Evolutionary conservation across 2,888 invertebrate genomes (phyloP), one percentile per base, ranked within the genome.

Genomic region (Bellardia bayeri): DNA sequence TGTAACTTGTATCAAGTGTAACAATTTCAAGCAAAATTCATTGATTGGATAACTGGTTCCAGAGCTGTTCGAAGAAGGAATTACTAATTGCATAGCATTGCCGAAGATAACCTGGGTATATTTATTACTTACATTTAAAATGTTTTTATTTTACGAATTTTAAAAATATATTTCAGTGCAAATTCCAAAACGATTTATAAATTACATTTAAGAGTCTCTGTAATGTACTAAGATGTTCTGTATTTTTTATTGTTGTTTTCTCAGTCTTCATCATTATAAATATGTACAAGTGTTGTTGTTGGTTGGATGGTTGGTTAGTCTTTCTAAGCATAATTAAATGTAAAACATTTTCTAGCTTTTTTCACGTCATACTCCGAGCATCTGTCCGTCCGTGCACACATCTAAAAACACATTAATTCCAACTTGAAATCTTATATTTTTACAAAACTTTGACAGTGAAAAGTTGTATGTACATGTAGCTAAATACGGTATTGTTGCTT

Each of bases 401-500:
- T 74, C n/a, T 23, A 69, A 51, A 69, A 51, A 23, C 61, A 69
- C 68, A 80, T 85, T 68, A 74, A 85, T 80, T 80, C 49, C 49
- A 63, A 68, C 74, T 63, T 51, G 61, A 74, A 85, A 80, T 80
- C 79, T 80, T 51, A 58, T 76, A 69, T 63, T 56, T 76, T 42
- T 37, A 30, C 30, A 84, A 83, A 78, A 68, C 84, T 76, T 83
- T 87, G 87, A 82, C 84, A 87, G 66, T 84, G 74, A 79, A 86
- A 87, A 87, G 68, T 56, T 30, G 45, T 61, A 69, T 63, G 33
- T 40, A 64, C 78, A 78, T 64, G 82, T 61, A 58, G 68, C 33
- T 69, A 16, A 37, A 37, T 37, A 37, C 54, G n/a, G n/a, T 82
- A 4, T 9, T 66, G 49, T 33, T 71, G 13, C 68, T 72, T 23